A percentile compares a stretch with the other conserved stretches of the same genome.
These are phyloP conservation scores for Salminus brasiliensis DNA, from an alignment of 2,113 vertebrate species.

Conservation along the genomic window DNA sequence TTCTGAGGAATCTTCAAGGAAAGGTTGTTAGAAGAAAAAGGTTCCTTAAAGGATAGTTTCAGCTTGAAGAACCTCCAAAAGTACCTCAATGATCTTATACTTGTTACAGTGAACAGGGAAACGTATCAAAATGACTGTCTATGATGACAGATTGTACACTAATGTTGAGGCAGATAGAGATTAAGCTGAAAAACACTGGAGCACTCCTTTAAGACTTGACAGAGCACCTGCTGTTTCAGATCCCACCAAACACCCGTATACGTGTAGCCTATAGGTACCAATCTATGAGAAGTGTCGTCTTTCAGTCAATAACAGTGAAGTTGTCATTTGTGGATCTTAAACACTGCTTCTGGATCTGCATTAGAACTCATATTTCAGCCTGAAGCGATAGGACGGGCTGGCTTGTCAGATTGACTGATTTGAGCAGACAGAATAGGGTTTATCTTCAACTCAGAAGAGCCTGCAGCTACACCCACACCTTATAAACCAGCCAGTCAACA, in stretches of 20 bases:
- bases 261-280: conserved; percentile 5
- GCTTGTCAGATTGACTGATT: conserved; percentile 20
- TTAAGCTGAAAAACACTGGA: background rate
- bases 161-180: background rate
- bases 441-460: conserved; percentile 22
- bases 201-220: background rate
- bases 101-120: too few species aligned
- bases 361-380: conserved; percentile 24
- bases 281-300: conserved; percentile 9
- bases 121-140: too few species aligned
- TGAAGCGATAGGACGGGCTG: conserved; percentile 22
- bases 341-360: conserved; percentile 16
- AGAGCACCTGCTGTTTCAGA: background rate
- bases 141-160: background rate
- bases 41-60: too few species aligned
- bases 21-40: too few species aligned
- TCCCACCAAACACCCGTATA: background rate
- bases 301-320: conserved; percentile 20
- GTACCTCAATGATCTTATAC: too few species aligned
- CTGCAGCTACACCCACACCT: conserved; percentile 13
- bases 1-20: too few species aligned
- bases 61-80: too few species aligned
- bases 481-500: conserved; percentile 28
- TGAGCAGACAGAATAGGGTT: conserved; percentile 23
- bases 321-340: background rate